These are phyloP conservation scores for Syrphus vitripennis DNA, from an alignment of 2,888 invertebrate species.

Conservation along the genomic window DNA sequence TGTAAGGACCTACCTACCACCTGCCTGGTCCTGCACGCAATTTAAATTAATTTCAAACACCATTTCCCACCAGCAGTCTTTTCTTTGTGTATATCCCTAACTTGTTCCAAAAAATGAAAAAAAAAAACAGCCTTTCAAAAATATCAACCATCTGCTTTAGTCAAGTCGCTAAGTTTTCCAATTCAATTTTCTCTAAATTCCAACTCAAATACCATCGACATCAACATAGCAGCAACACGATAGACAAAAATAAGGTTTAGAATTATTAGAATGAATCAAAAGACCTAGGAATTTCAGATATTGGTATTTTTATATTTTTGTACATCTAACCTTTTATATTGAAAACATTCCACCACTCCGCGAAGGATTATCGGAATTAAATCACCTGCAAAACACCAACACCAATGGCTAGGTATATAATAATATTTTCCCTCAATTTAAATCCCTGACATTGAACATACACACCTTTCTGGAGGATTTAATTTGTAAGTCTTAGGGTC, in stretches of 20 bases:
- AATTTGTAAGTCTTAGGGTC: constrained; percentile 43
- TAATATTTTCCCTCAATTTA: background rate
- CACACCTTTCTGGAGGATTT: constrained; percentile 48
- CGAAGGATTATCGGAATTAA: constrained; percentile 39
- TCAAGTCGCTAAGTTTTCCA: background rate
- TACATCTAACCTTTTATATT: background rate
- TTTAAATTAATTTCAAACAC: constrained; percentile 63
- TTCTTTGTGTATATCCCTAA: background rate
- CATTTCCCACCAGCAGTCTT: constrained; percentile 29
- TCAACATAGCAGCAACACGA: background rate
- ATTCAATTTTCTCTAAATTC: constrained; percentile 27
- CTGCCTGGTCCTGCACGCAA: constrained; percentile 32
- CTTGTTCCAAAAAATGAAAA: constrained; percentile 35
- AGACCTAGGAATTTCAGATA: constrained; percentile 16
- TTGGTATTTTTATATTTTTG: constrained; percentile 19
- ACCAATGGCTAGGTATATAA: too few species aligned
- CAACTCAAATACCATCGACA: background rate
- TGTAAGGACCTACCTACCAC: background rate
- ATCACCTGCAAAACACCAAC: constrained; percentile 41
- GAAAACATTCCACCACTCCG: constrained; percentile 32
- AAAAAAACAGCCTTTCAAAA: constrained; percentile 20
- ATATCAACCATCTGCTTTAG: constrained; percentile 12
- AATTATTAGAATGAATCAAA: constrained; percentile 57
- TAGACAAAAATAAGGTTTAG: background rate
- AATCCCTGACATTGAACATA: constrained; percentile 2